Base-by-base conservation (phyloP, 2,888 invertebrate genomes). In the Rhabditophanes sp. region DNA sequence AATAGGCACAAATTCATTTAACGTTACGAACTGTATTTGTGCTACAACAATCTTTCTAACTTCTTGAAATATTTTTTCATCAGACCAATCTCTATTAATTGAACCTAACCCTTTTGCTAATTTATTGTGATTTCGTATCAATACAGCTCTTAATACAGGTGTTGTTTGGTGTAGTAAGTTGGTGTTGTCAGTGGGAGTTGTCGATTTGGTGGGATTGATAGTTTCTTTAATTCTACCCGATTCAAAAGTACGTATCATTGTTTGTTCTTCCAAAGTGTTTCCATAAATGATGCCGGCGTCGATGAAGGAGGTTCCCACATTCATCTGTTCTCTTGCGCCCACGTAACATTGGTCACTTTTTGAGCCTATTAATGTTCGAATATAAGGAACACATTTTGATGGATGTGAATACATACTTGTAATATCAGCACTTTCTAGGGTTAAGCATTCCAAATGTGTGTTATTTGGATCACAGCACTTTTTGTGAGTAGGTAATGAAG, bases 241-340 rank as follows among this genome's bases (percentile, higher is more conserved):
- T 55, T 48, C 39, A 76, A 78, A 66, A 0, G 81, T 77, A 28
- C 83, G 75, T 17, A 90, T 70, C 33, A 77, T 74, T 24, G 76
- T 74, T 0, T 78, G 75, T 20, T 82, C 75, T 62, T 87, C 87
- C 2, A 74, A 73, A 56, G 83, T 82, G 61, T 84, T 83, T 1
- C 88, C 88, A 61, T 88, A 88, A 15, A 88, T 71, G 43, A 79
- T 79, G 0, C 84, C 84, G 5, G 43, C 62, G 37, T 65, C 65
- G 34, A 88, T 70, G 68, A 78, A 88, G 0, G 82, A 82, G 0
- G 85, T 82, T 62, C 85, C 85, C 64, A 85, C 83, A 67, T 88
- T 88, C n/a, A 84, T 78, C 70, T 87, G 85, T 54, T 85, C 85
- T 39, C 87, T 53, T 21, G 67, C 65, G 14, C 48, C 48, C 21